Percentiles rank a stretch among this genome's conserved stretches.
Evolutionary conservation across 2,888 invertebrate genomes (phyloP).

Genomic region (Strigamia maritima): DNA sequence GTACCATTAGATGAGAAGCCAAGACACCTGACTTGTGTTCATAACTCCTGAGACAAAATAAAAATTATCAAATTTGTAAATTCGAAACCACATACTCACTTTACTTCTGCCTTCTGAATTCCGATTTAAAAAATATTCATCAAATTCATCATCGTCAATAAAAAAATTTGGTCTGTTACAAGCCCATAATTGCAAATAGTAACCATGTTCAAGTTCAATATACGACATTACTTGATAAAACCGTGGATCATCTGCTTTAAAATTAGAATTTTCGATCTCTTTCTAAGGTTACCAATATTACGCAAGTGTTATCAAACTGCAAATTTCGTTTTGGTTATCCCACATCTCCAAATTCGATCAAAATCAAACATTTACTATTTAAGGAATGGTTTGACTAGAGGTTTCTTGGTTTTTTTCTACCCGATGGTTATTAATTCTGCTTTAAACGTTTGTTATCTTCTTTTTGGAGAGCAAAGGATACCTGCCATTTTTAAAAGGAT

Average conservation of each 20-base stretch:
- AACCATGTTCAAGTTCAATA: constrained; percentile 87
- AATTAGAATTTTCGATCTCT: too few species aligned
- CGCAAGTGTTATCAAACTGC: too few species aligned
- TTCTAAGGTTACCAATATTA: too few species aligned
- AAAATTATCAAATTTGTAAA: constrained; percentile 1
- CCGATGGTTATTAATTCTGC: too few species aligned
- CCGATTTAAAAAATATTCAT: background rate
- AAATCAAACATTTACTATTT: too few species aligned
- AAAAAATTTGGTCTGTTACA: background rate
- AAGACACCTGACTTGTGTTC: constrained; percentile 1
- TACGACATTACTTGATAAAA: constrained; percentile 67
- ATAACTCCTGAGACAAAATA: background rate
- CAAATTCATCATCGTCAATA: constrained; percentile 15
- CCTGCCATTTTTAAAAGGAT: background rate
- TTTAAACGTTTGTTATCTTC: too few species aligned
- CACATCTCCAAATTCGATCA: too few species aligned
- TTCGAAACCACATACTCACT: background rate
- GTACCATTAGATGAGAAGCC: constrained; percentile 16
- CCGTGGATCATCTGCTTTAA: too few species aligned
- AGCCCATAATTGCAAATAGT: constrained; percentile 54
- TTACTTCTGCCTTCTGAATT: constrained; percentile 4
- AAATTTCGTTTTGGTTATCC: too few species aligned
- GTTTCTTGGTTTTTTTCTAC: too few species aligned
- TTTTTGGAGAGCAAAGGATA: background rate
- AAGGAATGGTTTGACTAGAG: too few species aligned